Base-by-base conservation (phyloP, 2,888 invertebrate species). In the Marronus borbonicus region DNA sequence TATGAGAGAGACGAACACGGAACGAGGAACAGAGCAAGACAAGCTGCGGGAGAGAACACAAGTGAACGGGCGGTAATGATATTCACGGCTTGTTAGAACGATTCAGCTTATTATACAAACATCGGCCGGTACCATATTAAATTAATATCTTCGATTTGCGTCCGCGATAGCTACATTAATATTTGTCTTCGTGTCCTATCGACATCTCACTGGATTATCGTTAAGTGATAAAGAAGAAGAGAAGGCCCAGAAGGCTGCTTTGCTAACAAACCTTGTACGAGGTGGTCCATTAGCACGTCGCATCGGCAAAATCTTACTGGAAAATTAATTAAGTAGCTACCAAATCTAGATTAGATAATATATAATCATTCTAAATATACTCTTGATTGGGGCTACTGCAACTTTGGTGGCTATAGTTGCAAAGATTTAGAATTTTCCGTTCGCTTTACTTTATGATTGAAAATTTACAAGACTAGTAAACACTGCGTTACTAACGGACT, bases 151-250 rank as follows among this genome's bases (percentile, higher is more conserved):
- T 74, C 72, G 60, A 74, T 74, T 74, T 62, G 72, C 60, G 72
- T 58, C 72, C 36, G 17, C 44, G 60, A 74, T 60, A 74, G 72
- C 44, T 60, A 60, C 60, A 74, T 74, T 74, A 74, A 74, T 60
- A 74, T 74, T 74, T 74, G 72, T 72, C 72, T 72, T 74, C 60
- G 72, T 74, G 72, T 74, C 72, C 44, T 74, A 74, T 74, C 72
- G 72, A 36, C 44, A 44, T 20, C 58, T 24, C 39, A 44, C 14
- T 24, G 60, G 72, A 60, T 74, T 74, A 74, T 44, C 72, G 58
- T 20, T 58, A 58, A 58, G 55, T 20, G 55, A 58, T 58, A 58
- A 20, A 58, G 7, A 8, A 24, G 55, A 58, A 20, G 20, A 58
- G 55, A 58, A 58, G 44, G 20, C 1, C 55, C 55, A 58, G 24